Percentiles rank a stretch among this genome's conserved stretches.
phyloP scores from a whole-genome alignment of 1,140 invertebrate species.

The Bombus polaris region DNA sequence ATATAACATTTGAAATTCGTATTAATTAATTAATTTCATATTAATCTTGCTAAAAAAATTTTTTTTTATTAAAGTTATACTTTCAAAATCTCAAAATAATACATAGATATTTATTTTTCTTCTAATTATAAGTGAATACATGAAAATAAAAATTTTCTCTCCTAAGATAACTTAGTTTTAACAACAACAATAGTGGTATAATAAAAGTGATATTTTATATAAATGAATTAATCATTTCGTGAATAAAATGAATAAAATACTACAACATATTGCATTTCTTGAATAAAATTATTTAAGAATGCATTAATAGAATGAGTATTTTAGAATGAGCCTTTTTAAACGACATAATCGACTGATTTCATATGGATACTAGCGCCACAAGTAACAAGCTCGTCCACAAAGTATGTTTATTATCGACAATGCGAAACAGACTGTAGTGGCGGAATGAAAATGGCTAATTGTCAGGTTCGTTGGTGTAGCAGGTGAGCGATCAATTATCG shows the following conservation, averaged over 20 bases:
- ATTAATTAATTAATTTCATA: background rate
- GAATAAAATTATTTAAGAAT: background rate
- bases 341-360: slow-evolving; percentile 34
- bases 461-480: slow-evolving; percentile 76
- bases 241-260: background rate
- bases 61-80: background rate
- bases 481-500: slow-evolving; percentile 75
- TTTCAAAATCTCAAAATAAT: background rate
- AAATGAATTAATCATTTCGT: background rate
- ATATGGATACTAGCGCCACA: slow-evolving; percentile 43
- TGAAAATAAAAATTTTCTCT: background rate
- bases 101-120: background rate
- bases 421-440: slow-evolving; percentile 62
- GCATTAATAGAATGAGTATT: background rate
- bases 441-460: slow-evolving; percentile 81
- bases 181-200: background rate
- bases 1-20: background rate
- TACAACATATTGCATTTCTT: no score
- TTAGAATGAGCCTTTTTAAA: background rate
- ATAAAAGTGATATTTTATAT: background rate
- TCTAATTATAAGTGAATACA: background rate
- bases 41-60: background rate
- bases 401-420: slow-evolving; percentile 69
- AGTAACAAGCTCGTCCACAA: slow-evolving; percentile 47
- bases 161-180: background rate